Evolutionary conservation across 2,113 vertebrate genomes (phyloP).

Genomic region (Dromas ardeola): DNA sequence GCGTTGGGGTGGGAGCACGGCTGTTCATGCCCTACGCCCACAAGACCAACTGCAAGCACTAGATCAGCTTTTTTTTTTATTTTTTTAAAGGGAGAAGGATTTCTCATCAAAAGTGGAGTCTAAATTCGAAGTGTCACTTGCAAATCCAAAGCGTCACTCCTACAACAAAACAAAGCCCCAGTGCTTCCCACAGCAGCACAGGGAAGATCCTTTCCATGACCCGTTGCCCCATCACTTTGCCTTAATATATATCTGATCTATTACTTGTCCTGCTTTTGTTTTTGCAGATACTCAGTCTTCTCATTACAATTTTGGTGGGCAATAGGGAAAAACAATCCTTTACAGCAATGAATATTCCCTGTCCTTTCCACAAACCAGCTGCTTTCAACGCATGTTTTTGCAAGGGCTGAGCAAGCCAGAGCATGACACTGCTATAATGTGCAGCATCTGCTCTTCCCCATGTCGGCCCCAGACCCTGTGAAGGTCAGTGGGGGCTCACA

Average conservation of each 20-base stretch:
- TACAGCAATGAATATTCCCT: background rate
- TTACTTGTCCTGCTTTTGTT: background rate
- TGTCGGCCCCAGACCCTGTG: background rate
- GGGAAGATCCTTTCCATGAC: background rate
- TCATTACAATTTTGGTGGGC: background rate
- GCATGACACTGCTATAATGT: background rate
- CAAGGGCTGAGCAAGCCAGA: background rate
- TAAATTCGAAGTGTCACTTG: background rate
- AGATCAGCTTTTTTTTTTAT: background rate
- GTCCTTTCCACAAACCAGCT: background rate
- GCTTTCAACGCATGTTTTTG: background rate
- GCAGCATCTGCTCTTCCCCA: background rate
- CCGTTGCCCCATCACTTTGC: background rate
- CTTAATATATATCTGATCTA: background rate
- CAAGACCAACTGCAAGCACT: background rate
- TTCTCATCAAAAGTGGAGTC: background rate
- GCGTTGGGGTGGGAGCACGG: accelerated
- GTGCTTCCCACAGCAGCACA: background rate
- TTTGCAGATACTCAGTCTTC: background rate
- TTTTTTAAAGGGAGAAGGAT: background rate
- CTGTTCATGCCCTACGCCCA: background rate
- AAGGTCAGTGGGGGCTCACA: background rate
- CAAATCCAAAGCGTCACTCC: background rate
- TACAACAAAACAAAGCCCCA: background rate
- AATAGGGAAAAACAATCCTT: background rate